phyloP scores from a whole-genome alignment of 2,797 vertebrate genomes.

The Botia almorhae region DNA sequence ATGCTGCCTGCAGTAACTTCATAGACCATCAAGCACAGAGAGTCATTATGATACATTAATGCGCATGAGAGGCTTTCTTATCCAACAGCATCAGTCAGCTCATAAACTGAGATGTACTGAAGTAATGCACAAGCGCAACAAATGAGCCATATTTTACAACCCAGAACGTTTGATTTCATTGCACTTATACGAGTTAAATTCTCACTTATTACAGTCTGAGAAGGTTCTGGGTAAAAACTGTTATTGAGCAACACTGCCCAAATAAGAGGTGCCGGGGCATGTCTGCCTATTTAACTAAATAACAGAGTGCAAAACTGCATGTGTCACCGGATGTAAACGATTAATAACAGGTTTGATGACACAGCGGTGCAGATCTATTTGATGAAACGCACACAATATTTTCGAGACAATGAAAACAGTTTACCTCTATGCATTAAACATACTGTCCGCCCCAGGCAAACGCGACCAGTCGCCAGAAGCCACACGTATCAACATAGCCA shows the following conservation, averaged over 20 bases:
- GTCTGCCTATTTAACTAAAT: not conserved
- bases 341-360: not conserved
- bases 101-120: not conserved
- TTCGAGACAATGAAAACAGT: too few relatives aligned
- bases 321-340: not conserved
- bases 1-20: not conserved
- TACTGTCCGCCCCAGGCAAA: too few relatives aligned
- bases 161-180: not conserved
- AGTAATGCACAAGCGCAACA: not conserved
- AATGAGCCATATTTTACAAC: conserved; percentile 1
- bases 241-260: conserved; percentile 9
- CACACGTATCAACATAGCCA: not conserved
- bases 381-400: too few relatives aligned
- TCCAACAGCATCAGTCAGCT: not conserved
- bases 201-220: not conserved
- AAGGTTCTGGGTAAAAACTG: not conserved
- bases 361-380: too few relatives aligned
- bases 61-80: not conserved
- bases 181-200: not conserved
- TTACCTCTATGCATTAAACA: too few relatives aligned
- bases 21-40: not conserved
- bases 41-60: not conserved
- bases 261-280: not conserved
- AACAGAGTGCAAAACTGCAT: not conserved
- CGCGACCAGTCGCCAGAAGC: too few relatives aligned